Base-by-base conservation (phyloP, 2,113 vertebrate genomes). In the Numida meleagris region DNA sequence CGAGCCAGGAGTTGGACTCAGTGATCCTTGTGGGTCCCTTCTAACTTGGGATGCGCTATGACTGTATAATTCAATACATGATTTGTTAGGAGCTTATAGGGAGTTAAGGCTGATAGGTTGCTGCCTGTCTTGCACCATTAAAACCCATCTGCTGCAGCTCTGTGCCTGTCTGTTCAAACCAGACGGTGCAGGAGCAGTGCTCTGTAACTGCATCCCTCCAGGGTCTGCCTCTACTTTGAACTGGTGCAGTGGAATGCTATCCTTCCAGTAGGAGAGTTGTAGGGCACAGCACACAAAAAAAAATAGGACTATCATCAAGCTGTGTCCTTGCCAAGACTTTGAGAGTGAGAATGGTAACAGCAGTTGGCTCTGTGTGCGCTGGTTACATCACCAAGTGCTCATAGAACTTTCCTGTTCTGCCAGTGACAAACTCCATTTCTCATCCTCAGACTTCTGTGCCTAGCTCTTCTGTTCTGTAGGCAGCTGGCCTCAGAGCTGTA, bases 331-430 rank as follows among this genome's bases (percentile, higher is more conserved):
- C 51, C 61, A 4, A 68, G 51, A 24, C 10, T 3, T 13, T 2
- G 3, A 14, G n/a, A 42, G 2, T 43, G 4, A 45, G 46, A 8
- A 3, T 14, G 38, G 50, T 66, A 45, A 20, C 18, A 0, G 0
- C 43, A 0, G 0, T 4, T 79, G 74, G n/a, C 63, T 43, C 43
- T 62, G 62, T 23, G 0, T 19, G n/a, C 66, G 66, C 61, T 48
- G 58, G 6, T 33, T 73, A 19, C 50, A 79, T 61, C 84, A 46
- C 14, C 0, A 2, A 3, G 51, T 72, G 21, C 3, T 13, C 40
- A 19, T 51, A 36, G 29, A 46, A 7, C 16, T 7, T 62, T 66
- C n/a, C 45, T 0, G 0, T 42, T 71, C 18, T 58, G 18, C 23
- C 62, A 42, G 0, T 20, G 58, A 19, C 45, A 34, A 58, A 4